Conservation (phyloP, 2,797 vertebrate genomes). For the Myripristis jacobus region DNA sequence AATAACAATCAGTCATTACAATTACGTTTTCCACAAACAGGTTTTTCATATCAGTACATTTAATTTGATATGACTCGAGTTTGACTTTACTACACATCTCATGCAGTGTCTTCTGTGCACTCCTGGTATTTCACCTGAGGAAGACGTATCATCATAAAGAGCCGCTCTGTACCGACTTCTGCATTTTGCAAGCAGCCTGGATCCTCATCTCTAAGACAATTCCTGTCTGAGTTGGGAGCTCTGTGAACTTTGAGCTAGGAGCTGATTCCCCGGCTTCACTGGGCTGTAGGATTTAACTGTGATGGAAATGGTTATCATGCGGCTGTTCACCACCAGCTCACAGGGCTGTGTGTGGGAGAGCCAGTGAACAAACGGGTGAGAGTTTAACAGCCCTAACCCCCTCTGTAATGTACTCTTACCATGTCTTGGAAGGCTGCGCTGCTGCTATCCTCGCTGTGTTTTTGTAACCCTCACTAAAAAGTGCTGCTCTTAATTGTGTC, state of each 20-base stretch:
- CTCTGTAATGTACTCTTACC: constrained; percentile 77
- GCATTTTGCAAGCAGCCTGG: constrained; percentile 41
- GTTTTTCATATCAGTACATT: no score
- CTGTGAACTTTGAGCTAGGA: constrained; percentile 49
- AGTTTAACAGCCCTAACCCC: constrained; percentile 59
- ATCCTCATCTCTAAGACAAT: constrained; percentile 43
- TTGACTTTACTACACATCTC: constrained; percentile 3
- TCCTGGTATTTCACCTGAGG: constrained; percentile 18
- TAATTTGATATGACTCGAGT: constrained; percentile 10
- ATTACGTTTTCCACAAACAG: background rate
- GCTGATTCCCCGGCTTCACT: constrained; percentile 57
- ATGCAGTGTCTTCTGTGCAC: constrained; percentile 24
- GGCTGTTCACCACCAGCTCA: constrained; percentile 56
- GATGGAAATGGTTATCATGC: constrained; percentile 67
- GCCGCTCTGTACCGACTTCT: constrained; percentile 44
- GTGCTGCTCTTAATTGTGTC: constrained; percentile 80
- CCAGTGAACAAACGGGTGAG: constrained; percentile 47
- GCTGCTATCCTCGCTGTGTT: constrained; percentile 74
- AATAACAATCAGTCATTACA: no score
- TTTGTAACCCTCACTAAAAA: constrained; percentile 77
- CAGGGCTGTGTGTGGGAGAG: constrained; percentile 38
- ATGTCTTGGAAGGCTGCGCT: constrained; percentile 66
- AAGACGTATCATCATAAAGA: constrained; percentile 38
- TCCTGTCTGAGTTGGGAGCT: constrained; percentile 38
- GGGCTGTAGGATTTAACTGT: constrained; percentile 59